Evolutionary conservation across 1,140 invertebrate genomes (phyloP).

Genomic region (Drosophila mojavensis): DNA sequence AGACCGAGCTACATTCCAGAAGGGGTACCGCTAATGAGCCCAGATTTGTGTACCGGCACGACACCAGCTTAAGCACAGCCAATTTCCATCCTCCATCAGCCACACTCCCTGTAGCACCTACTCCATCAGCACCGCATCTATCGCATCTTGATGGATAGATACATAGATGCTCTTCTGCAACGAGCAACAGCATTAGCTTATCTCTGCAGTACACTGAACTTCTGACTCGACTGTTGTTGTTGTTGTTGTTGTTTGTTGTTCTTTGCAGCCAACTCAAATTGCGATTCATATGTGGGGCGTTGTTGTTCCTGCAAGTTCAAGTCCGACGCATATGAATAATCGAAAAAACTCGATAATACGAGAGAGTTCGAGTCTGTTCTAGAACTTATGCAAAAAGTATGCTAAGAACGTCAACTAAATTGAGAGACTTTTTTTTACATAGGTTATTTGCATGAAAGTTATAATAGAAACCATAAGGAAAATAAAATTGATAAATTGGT

Average conservation of each 20-base stretch:
- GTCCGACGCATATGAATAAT: background rate
- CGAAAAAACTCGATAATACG: conserved; percentile 3
- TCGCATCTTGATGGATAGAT: conserved; percentile 37
- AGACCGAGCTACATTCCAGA: conserved; percentile 38
- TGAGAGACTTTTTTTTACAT: too few relatives aligned
- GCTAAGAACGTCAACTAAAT: background rate
- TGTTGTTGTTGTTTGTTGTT: conserved; percentile 25
- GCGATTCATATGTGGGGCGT: conserved; percentile 64
- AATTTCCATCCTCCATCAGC: background rate
- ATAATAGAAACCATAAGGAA: too few relatives aligned
- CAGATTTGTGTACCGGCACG: conserved; percentile 70
- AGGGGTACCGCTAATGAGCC: conserved; percentile 60
- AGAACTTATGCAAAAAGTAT: conserved; percentile 58
- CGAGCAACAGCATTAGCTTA: conserved; percentile 65
- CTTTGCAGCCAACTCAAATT: conserved; percentile 5
- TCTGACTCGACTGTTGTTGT: conserved; percentile 9
- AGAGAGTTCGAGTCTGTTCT: background rate
- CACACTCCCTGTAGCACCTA: background rate
- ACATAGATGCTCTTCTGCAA: conserved; percentile 26
- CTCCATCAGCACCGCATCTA: background rate
- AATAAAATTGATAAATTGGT: too few relatives aligned
- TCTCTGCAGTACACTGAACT: conserved; percentile 73
- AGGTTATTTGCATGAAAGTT: too few relatives aligned
- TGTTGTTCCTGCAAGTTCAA: conserved; percentile 56
- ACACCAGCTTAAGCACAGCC: conserved; percentile 25